phyloP scores from a whole-genome alignment of 2,888 invertebrate genomes.

The Himalopsyche kuldschensis region DNA sequence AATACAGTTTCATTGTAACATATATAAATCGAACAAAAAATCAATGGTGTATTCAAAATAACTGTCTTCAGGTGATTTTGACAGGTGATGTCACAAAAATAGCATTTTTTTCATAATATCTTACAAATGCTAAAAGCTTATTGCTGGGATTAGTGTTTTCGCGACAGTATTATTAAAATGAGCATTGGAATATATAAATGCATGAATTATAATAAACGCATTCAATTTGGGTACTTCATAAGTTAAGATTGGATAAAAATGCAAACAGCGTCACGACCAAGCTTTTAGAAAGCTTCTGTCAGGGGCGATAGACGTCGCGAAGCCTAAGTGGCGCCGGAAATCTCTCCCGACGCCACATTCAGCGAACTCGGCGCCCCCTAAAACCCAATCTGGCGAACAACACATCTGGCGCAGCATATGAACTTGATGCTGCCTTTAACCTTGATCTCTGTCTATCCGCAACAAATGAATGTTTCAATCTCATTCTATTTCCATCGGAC shows the following conservation, averaged over 20 bases:
- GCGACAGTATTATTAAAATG: no score
- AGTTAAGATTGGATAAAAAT: not conserved
- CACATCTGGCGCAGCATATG: not conserved
- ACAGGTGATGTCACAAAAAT: no score
- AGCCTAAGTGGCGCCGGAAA: not conserved
- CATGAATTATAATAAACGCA: no score
- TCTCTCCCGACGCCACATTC: not conserved
- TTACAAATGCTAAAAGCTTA: no score
- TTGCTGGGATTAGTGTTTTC: no score
- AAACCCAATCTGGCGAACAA: not conserved
- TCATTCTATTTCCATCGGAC: not conserved
- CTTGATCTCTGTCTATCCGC: not conserved
- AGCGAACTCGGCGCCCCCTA: not conserved
- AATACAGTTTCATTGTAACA: no score
- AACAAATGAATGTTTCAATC: not conserved
- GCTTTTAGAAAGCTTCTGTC: not conserved
- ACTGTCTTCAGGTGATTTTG: no score
- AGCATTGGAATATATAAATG: no score
- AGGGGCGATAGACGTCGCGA: not conserved
- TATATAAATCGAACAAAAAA: no score
- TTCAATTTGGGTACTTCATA: no score
- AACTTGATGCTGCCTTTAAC: not conserved
- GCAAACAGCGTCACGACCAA: not conserved
- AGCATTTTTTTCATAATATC: no score
- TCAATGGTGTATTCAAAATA: no score